Evolutionary conservation across 2,797 vertebrate species (phyloP).

Genomic region (Channallabes apus): DNA sequence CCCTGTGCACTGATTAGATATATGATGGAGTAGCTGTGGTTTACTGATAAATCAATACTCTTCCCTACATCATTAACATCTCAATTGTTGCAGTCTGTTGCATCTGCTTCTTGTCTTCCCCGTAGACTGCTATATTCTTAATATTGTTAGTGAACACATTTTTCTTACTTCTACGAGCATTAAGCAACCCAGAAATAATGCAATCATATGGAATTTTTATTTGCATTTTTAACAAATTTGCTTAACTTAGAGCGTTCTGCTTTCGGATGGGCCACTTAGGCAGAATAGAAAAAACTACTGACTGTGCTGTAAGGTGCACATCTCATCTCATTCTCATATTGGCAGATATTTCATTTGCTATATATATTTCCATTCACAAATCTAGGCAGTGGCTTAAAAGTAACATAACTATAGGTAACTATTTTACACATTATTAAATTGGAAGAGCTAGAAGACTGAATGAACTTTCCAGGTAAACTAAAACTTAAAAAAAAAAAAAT

Average conservation of each 20-base stretch:
- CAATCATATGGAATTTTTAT: constrained; percentile 10
- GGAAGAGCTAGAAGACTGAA: background rate
- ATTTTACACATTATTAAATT: background rate
- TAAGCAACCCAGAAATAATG: constrained; percentile 37
- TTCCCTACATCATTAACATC: constrained; percentile 31
- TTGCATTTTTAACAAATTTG: background rate
- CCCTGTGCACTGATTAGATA: constrained; percentile 1
- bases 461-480: background rate
- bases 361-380: constrained; percentile 19
- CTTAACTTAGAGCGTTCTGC: background rate
- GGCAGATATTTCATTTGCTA: constrained; percentile 20
- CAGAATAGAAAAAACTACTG: background rate
- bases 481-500: background rate
- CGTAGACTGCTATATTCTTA: constrained; percentile 25
- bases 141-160: constrained; percentile 38
- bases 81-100: constrained; percentile 2
- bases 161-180: constrained; percentile 6
- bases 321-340: background rate
- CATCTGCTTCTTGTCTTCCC: constrained; percentile 27
- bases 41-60: constrained; percentile 33
- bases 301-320: background rate
- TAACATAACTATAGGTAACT: background rate
- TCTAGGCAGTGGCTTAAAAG: background rate
- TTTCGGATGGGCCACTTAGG: background rate
- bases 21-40: constrained; percentile 18